Base-by-base conservation (phyloP, 2,113 vertebrate species). In the crab-eating macaque (Macaca fascicularis) region DNA sequence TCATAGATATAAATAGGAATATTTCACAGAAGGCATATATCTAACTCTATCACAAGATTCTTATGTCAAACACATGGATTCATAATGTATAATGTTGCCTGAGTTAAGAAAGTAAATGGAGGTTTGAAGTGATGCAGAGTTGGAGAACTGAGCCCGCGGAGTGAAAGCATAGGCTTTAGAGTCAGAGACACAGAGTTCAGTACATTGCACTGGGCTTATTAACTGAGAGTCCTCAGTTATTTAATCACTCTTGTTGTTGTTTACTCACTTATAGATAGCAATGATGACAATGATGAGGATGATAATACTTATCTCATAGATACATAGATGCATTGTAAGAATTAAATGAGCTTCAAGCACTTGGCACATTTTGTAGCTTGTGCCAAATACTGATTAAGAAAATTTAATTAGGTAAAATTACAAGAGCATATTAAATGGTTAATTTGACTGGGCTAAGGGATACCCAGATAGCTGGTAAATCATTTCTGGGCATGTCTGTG, bases 1-100 rank as follows among this genome's bases (percentile, higher is more conserved):
- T 96, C 88, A 95, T 82, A 92, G 90, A 61, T 75, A 75, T 92
- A 90, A 96, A 88, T 25, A 87, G 30, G 17, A 96, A 97, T 88
- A 89, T 67, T 74, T 74, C 67, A 76, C 27, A 90, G 27, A 55
- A 52, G 40, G n/a, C 67, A 90, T 23, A 48, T 48, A 55, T 43
- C 79, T 50, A 38, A 59, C 45, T 74, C 48, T 50, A 55, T 74
- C 35, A 40, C 27, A 94, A 84, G 52, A 5, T 55, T 95, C 38
- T 92, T 52, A 74, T 19, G 25, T 50, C 40, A 93, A 22, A 48
- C 55, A 20, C 2, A 32, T 13, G 8, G 40, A 5, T 40, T 93
- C 13, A 23, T 35, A 43, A 57, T 87, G n/a, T 32, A 57, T 20
- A 35, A 32, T 75, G 59, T 80, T 40, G 81, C 30, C 35, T 48